Base-by-base conservation (phyloP, 2,113 vertebrate species). In the Sakesphorus luctuosus region DNA sequence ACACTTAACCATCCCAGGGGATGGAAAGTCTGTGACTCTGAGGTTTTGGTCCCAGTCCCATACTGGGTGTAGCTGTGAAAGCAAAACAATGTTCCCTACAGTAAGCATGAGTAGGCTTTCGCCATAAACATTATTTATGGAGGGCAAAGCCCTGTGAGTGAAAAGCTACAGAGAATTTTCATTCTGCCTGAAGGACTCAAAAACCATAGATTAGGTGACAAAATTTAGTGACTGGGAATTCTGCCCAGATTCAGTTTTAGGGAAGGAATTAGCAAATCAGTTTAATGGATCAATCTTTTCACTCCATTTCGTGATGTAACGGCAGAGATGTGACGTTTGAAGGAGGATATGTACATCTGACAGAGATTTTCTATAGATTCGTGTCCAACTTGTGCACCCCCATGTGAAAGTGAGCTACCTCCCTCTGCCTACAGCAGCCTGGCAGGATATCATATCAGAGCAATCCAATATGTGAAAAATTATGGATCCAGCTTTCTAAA, bases 211-310 rank as follows among this genome's bases (percentile, higher is more conserved):
- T 84, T 74, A 90, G 52, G 83, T 71, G 93, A 83, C 52, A 68
- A 90, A 91, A 67, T 90, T 87, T 35, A 92, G 88, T 49, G 78
- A 53, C 63, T 86, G 90, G 92, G 90, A 96, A 92, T n/a, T 61
- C 73, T 86, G 85, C 90, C 92, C 68, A 74, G 65, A 63, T 72
- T 50, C 46, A 36, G 79, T 43, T 71, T 83, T 63, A 59, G 58
- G 8, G 7, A 89, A 72, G 46, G 87, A 89, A 88, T 82, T 79
- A 93, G 78, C 67, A 83, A 59, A 52, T 43, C 35, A 13, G 24
- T 80, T 91, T 77, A 80, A 93, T 43, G 68, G 90, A 71, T 86
- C 79, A 55, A 55, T 66, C 67, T 80, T 79, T 59, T 74, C 29
- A 80, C 78, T 91, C 46, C 17, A 15, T 75, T 71, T 61, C 50